Base-by-base conservation (phyloP, 2,888 invertebrate species). In the Cancer borealis region DNA sequence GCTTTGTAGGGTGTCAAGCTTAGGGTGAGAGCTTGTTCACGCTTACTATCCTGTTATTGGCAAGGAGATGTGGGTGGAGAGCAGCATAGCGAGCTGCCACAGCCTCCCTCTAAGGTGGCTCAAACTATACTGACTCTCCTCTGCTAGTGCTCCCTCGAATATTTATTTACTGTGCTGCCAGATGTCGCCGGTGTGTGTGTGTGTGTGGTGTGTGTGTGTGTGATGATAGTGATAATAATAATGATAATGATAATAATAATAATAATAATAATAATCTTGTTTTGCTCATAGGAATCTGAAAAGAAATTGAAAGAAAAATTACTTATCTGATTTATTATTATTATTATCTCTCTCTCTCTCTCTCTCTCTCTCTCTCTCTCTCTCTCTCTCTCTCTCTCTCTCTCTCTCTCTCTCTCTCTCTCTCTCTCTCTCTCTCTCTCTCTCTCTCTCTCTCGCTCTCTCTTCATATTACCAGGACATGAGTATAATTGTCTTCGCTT, bases 81-180 rank as follows among this genome's bases (percentile, higher is more conserved):
- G 60, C 6, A n/a, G 49, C 45, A 30, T 39, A 21, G 17, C 26
- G 73, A 30, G n/a, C 10, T 60, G 60, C 8, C 17, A 90, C 45
- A 21, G 30, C 92, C 91, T 49, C 54, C 54, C 92, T 5, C 30
- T n/a, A 54, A 60, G 84, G 60, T 87, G 47, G 79, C 87, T 92
- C 79, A 92, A 87, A 79, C 66, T 92, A 90, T 92, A 94, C 94
- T 94, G 92, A 92, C 90, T 79, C 88, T 30, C 91, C 91, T 87
- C 84, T 46, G 73, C 87, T 47, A 49, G 45, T 66, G 94, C 84
- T 87, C 92, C 94, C 79, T 79, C 46, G 94, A 90, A 94, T 94
- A 94, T 94, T 94, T 94, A 94, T 94, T 92, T 92, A 92, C 92
- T 87, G 79, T 79, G 89, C 66, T 94, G 94, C 94, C 94, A 94